Evolutionary conservation across 2,113 vertebrate genomes (phyloP).

Genomic region (Pygoscelis antarcticus): DNA sequence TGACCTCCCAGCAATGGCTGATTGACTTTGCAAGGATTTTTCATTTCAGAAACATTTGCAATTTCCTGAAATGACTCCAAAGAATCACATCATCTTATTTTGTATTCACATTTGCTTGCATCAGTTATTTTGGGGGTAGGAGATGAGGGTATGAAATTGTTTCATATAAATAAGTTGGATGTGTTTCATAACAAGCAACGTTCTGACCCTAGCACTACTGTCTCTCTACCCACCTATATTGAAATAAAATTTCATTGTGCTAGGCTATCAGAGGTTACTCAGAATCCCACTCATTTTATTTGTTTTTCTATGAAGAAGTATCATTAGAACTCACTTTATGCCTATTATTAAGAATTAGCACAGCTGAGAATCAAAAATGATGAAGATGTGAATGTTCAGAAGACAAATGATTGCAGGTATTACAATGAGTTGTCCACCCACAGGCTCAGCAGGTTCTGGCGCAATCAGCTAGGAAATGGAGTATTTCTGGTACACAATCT

Average conservation of each 20-base stretch:
- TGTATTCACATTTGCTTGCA: not conserved
- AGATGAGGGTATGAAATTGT: not conserved
- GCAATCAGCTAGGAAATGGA: not conserved
- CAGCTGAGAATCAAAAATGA: not conserved
- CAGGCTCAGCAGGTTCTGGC: not conserved
- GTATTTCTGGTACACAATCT: not conserved
- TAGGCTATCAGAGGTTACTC: not conserved
- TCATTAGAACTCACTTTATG: not conserved
- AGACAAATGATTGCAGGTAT: not conserved
- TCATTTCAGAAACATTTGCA: constrained; percentile 56
- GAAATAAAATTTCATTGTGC: not conserved
- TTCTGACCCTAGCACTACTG: not conserved
- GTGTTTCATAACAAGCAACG: not conserved
- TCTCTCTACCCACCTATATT: not conserved
- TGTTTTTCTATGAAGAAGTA: not conserved
- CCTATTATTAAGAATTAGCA: not conserved
- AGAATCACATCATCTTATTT: constrained; percentile 43
- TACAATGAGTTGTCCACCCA: not conserved
- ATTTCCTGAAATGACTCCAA: constrained; percentile 56
- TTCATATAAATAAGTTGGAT: not conserved
- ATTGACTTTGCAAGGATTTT: constrained; percentile 56
- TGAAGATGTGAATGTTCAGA: not conserved
- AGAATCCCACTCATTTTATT: not conserved
- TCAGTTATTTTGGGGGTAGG: not conserved
- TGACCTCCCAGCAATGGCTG: constrained; percentile 20